These are phyloP conservation scores for Natator depressus DNA, from an alignment of 2,113 vertebrate genomes.

Conservation along the genomic window DNA sequence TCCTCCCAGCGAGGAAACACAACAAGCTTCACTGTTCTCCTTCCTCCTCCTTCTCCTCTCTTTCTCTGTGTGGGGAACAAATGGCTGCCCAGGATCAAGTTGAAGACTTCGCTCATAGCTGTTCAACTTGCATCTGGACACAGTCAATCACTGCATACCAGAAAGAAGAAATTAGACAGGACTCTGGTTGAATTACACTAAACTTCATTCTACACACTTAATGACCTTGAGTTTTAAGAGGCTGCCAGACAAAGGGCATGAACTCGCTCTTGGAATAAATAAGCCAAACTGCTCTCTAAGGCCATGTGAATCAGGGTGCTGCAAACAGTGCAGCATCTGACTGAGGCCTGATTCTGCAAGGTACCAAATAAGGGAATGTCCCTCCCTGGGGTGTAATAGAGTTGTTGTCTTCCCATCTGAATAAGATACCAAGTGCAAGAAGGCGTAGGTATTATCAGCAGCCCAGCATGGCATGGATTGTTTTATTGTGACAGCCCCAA, in stretches of 20 bases:
- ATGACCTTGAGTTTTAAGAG: not conserved
- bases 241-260: not conserved
- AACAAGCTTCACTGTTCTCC: not conserved
- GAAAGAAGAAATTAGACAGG: not conserved
- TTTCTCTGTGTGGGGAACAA: not conserved
- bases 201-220: not conserved
- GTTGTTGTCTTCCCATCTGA: not conserved
- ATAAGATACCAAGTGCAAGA: not conserved
- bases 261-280: not conserved
- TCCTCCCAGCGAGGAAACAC: not conserved
- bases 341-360: not conserved
- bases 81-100: not conserved
- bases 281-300: not conserved
- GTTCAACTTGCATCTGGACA: not conserved
- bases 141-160: not conserved
- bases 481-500: constrained; percentile 8
- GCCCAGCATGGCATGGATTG: constrained; percentile 19
- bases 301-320: not conserved
- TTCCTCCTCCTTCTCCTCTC: not conserved
- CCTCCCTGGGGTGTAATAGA: not conserved
- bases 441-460: not conserved
- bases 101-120: not conserved
- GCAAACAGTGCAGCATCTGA: not conserved
- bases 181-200: not conserved
- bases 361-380: not conserved